Evolutionary conservation across 2,113 vertebrate species (phyloP).

Genomic region (Myxocyprinus asiaticus): DNA sequence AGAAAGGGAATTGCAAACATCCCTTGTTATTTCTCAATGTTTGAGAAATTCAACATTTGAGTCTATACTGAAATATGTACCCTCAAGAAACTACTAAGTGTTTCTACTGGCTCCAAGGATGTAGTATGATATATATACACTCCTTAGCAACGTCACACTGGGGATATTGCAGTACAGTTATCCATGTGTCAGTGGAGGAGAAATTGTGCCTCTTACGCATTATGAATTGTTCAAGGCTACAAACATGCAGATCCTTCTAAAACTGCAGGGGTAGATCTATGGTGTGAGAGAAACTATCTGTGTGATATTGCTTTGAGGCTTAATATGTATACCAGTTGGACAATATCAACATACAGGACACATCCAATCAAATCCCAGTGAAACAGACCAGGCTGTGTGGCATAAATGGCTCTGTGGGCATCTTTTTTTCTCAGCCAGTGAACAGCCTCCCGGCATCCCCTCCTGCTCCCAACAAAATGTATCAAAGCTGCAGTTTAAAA

Average conservation of each 20-base stretch:
- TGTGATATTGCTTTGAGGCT: constrained; percentile 28
- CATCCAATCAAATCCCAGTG: constrained; percentile 16
- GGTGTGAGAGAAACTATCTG: neutral
- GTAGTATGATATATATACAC: constrained; percentile 39
- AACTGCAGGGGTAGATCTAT: constrained; percentile 31
- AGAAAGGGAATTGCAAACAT: constrained; percentile 14
- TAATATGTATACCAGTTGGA: constrained; percentile 38
- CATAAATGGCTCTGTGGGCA: constrained; percentile 36
- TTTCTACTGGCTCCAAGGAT: constrained; percentile 6
- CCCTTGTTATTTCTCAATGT: neutral
- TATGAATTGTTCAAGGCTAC: constrained; percentile 43
- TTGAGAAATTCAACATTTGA: neutral
- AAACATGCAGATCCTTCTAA: constrained; percentile 43
- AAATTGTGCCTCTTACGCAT: constrained; percentile 46
- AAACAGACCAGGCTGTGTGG: constrained; percentile 28
- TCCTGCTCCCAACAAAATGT: constrained; percentile 11
- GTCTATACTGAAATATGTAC: constrained; percentile 41
- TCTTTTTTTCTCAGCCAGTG: constrained; percentile 39
- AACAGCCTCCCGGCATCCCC: neutral
- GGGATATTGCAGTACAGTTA: constrained; percentile 41
- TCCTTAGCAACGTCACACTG: constrained; percentile 40
- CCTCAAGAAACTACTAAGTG: constrained; percentile 44
- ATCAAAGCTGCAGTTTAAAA: constrained; percentile 54
- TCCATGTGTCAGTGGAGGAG: constrained; percentile 42
- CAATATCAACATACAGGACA: neutral